Base-by-base conservation (phyloP, 2,113 vertebrate species). In the Zeus faber region DNA sequence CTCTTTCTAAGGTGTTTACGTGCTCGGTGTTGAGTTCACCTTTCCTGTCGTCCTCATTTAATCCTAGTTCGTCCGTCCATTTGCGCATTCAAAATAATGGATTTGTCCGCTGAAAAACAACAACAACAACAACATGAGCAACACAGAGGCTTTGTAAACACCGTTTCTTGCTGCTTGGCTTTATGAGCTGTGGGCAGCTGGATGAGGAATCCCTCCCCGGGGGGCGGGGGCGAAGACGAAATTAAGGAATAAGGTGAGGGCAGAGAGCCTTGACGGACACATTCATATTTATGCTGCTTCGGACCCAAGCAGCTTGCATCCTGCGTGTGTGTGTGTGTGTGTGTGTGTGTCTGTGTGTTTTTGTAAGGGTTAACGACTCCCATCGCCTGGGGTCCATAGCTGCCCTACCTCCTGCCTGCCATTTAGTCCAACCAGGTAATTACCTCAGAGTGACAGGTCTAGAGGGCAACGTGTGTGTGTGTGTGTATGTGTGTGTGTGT, bases 371-470 rank as follows among this genome's bases (percentile, higher is more conserved):
- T 80, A 83, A 86, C 53, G 11, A 76, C 72, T 73, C 54, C 33
- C 37, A 44, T 46, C 60, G 74, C 72, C 79, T 48, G 62, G 27
- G 67, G 80, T 87, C 81, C 70, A 37, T 50, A 53, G 58, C 54
- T 61, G 70, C 58, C 51, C 54, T 81, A 73, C 79, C 80, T 77
- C 78, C 76, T 81, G n/a, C n/a, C n/a, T n/a, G n/a, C n/a, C n/a
- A n/a, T n/a, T n/a, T 81, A 80, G 76, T 58, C 54, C 80, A 74
- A 72, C 73, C 77, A 81, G 74, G 81, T 84, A 82, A 85, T 85
- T 84, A 78, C 75, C 76, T 80, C 43, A 56, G 81, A 84, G 67
- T 80, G 85, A 78, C 79, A 75, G 74, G 65, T 85, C 76, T 73
- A 59, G 53, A 77, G 75, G 83, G 70, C 67, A 65, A 39, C 5